Evolutionary conservation across 1,140 invertebrate species (phyloP).

Genomic region (Euschistus heros): DNA sequence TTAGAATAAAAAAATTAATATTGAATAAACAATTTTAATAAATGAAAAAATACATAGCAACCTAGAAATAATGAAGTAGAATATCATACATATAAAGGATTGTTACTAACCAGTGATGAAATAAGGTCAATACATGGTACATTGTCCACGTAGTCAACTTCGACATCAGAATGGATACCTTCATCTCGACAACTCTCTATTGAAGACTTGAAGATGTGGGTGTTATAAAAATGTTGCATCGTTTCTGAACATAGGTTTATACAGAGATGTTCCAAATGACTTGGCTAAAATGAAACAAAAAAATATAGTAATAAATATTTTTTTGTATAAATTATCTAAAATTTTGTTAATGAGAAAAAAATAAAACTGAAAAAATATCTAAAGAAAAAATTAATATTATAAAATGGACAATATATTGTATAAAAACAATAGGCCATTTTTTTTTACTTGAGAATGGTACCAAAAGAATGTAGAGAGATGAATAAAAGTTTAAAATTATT

Average conservation of each 20-base stretch:
- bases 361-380: too few relatives aligned
- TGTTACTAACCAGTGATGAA: slow-evolving; percentile 62
- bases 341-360: too few relatives aligned
- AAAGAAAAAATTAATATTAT: too few relatives aligned
- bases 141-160: slow-evolving; percentile 90
- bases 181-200: slow-evolving; percentile 89
- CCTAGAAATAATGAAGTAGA: neutral
- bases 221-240: slow-evolving; percentile 96
- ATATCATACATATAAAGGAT: neutral
- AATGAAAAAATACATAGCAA: neutral
- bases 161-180: slow-evolving; percentile 79
- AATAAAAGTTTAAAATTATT: too few relatives aligned
- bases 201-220: slow-evolving; percentile 89
- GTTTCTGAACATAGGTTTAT: slow-evolving; percentile 93
- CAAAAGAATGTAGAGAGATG: too few relatives aligned
- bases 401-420: too few relatives aligned
- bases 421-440: too few relatives aligned
- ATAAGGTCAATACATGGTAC: slow-evolving; percentile 92
- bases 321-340: too few relatives aligned
- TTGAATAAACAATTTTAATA: neutral
- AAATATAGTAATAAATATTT: too few relatives aligned
- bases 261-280: slow-evolving; percentile 84
- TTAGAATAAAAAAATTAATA: neutral
- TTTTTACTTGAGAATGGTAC: too few relatives aligned
- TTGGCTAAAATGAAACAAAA: slow-evolving; percentile 55